phyloP scores from a whole-genome alignment of 2,888 invertebrate species.

The Heliconius ethilla region DNA sequence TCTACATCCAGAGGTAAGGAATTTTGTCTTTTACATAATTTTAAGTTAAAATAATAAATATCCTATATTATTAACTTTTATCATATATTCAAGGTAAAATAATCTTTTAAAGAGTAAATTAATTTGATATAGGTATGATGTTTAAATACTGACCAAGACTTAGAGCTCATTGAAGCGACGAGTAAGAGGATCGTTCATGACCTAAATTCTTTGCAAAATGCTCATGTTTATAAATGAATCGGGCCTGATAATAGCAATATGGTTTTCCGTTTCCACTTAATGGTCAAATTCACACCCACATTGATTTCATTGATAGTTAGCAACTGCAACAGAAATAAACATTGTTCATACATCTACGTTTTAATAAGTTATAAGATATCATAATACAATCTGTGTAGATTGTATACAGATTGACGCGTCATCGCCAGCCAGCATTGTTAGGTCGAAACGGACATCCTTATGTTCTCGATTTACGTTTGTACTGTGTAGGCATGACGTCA shows the following conservation, averaged over 20 bases:
- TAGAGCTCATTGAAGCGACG: conserved; percentile 72
- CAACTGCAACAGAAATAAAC: conserved; percentile 53
- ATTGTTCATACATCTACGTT: not conserved
- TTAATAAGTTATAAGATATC: conserved; percentile 1
- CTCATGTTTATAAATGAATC: conserved; percentile 65
- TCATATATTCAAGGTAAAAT: not conserved
- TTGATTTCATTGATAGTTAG: conserved; percentile 52
- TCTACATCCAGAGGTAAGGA: conserved; percentile 74
- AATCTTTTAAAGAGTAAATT: not conserved
- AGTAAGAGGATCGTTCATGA: conserved; percentile 75
- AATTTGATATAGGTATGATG: not conserved
- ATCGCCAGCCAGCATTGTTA: conserved; percentile 54
- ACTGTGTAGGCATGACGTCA: conserved; percentile 68
- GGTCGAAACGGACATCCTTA: conserved; percentile 67
- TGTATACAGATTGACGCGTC: conserved; percentile 54
- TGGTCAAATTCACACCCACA: conserved; percentile 37
- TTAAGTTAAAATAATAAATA: not conserved
- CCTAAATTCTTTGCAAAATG: conserved; percentile 73
- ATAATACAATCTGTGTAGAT: conserved; percentile 50
- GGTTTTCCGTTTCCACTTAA: conserved; percentile 52
- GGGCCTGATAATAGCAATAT: conserved; percentile 52
- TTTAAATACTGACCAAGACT: conserved; percentile 56
- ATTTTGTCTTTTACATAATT: not conserved
- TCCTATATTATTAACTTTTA: not conserved
- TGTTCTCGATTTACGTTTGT: conserved; percentile 61